phyloP scores from a whole-genome alignment of 1,140 invertebrate species.

The Nomia melanderi region DNA sequence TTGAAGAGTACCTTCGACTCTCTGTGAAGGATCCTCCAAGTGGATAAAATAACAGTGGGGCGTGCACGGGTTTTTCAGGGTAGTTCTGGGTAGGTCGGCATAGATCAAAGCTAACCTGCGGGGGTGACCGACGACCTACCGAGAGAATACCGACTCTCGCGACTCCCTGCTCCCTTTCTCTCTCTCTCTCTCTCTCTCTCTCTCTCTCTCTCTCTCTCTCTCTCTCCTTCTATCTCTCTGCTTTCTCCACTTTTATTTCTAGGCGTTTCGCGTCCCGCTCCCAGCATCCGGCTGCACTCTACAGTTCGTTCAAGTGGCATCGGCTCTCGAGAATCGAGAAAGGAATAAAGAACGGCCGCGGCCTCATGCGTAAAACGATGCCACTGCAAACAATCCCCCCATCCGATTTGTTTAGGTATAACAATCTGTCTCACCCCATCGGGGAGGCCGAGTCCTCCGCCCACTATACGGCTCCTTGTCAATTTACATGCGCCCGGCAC shows the following conservation, averaged over 20 bases:
- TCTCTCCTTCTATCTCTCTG: background rate
- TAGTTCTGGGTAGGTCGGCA: slow-evolving; percentile 67
- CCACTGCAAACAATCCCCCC: slow-evolving; percentile 79
- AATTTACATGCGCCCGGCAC: slow-evolving; percentile 32
- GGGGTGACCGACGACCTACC: slow-evolving; percentile 65
- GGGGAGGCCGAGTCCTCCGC: background rate
- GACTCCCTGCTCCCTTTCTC: slow-evolving; percentile 16
- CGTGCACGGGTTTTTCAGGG: slow-evolving; percentile 36
- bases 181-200: background rate
- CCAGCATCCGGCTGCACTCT: slow-evolving; percentile 65
- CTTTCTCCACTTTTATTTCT: slow-evolving; percentile 27
- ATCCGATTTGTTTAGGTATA: slow-evolving; percentile 80
- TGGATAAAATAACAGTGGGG: slow-evolving; percentile 68
- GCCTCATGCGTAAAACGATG: slow-evolving; percentile 81
- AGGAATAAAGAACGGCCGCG: slow-evolving; percentile 78
- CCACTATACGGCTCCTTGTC: slow-evolving; percentile 6
- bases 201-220: slow-evolving; percentile 11
- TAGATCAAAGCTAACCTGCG: slow-evolving; percentile 73
- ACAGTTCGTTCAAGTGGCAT: slow-evolving; percentile 79
- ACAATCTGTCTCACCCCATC: slow-evolving; percentile 69
- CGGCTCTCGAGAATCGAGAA: slow-evolving; percentile 76
- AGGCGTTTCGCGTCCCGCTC: background rate
- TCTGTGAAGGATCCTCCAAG: slow-evolving; percentile 67
- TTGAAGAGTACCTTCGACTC: slow-evolving; percentile 49
- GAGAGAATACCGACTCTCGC: slow-evolving; percentile 55